Conservation (phyloP, 2,113 vertebrate species). For the Passer montanus region DNA sequence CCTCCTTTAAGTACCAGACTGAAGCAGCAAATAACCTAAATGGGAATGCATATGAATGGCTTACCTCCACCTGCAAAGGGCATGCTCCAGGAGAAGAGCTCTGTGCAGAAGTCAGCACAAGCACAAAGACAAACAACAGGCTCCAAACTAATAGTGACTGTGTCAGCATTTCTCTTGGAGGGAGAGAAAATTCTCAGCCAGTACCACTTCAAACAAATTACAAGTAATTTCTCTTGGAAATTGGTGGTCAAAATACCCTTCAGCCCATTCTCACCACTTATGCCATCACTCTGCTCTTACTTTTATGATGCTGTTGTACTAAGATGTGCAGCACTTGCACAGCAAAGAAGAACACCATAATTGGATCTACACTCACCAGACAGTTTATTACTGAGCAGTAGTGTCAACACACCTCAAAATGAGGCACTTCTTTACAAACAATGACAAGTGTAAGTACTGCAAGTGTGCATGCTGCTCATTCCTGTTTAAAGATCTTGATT, state of each 20-base stretch:
- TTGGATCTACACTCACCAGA: neutral
- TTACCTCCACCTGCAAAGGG: neutral
- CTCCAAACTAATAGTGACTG: neutral
- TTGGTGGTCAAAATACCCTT: neutral
- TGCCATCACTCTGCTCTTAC: neutral
- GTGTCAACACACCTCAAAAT: neutral
- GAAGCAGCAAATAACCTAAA: neutral
- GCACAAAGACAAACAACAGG: neutral
- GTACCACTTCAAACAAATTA: neutral
- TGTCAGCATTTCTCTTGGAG: neutral
- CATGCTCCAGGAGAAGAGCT: neutral
- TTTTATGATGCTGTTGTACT: neutral
- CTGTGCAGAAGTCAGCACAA: neutral
- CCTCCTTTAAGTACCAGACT: neutral
- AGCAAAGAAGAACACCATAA: neutral
- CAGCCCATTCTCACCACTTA: neutral
- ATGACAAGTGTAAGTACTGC: accelerated
- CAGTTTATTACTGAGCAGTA: neutral
- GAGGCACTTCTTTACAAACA: neutral
- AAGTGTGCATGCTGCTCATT: neutral
- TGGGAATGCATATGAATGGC: neutral
- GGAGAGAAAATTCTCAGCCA: neutral
- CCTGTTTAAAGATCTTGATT: neutral
- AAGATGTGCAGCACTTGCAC: neutral
- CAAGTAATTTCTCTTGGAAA: neutral